Conservation (phyloP, 2,797 vertebrate species). For the Mormyrops attenuatus region DNA sequence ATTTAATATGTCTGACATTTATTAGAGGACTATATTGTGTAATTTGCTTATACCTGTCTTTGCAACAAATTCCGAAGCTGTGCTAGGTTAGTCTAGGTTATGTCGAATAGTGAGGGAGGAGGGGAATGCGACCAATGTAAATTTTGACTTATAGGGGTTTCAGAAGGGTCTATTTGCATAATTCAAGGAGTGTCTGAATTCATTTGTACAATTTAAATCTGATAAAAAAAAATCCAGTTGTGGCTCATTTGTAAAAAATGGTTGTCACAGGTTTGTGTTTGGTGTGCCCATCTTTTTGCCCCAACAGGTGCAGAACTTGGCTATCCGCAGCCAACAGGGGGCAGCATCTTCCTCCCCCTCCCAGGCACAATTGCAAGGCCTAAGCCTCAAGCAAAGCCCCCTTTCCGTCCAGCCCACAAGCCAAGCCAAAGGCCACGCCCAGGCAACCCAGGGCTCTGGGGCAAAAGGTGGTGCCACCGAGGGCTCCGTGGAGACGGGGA, state of each 20-base stretch:
- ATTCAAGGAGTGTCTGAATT: background rate
- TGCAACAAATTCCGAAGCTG: too few relatives aligned
- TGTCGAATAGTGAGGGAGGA: too few relatives aligned
- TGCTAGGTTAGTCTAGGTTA: too few relatives aligned
- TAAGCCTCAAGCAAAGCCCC: constrained; percentile 76
- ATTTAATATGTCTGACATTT: background rate
- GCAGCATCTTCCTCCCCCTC: constrained; percentile 51
- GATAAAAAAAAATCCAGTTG: background rate
- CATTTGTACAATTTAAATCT: background rate
- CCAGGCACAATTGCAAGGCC: constrained; percentile 71
- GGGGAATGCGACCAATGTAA: too few relatives aligned
- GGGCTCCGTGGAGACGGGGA: constrained; percentile 57
- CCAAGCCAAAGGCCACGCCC: constrained; percentile 66
- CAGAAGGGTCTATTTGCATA: background rate
- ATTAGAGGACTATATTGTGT: too few relatives aligned
- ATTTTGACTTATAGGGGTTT: too few relatives aligned
- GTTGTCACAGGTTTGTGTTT: background rate
- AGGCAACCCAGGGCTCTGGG: constrained; percentile 48
- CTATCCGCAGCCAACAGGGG: constrained; percentile 78
- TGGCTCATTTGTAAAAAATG: background rate
- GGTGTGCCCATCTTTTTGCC: background rate
- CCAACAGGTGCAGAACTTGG: constrained; percentile 81
- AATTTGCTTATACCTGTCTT: too few relatives aligned
- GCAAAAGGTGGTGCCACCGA: constrained; percentile 54
- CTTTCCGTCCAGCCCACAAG: constrained; percentile 65